Base-by-base conservation (phyloP, 2,888 invertebrate species). In the Pseudeuparius sepicola region DNA sequence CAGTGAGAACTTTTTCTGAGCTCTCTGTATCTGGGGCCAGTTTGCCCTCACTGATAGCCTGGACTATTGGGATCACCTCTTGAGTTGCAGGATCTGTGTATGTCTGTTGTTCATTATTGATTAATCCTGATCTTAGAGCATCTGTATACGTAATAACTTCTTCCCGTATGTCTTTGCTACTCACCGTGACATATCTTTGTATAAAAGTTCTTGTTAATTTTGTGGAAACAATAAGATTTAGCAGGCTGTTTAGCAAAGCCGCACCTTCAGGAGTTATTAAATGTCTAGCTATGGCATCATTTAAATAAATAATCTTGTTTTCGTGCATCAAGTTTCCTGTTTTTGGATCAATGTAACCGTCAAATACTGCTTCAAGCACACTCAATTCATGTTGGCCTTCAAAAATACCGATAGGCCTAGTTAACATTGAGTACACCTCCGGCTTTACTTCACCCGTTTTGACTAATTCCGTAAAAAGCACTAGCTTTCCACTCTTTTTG, bases 211-310 rank as follows among this genome's bases (percentile, higher is more conserved):
- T 87, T 16, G 88, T 82, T 4, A 87, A 86, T 57, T 87, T 84
- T 11, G 86, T 79, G 2, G 89, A 89, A 23, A 92, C 74, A 6
- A 87, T 85, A 33, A 94, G 85, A 56, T 87, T 87, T 34, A 92
- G 64, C 34, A 93, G 66, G 51, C 86, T 87, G 61, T 82, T 85
- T 40, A 87, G 68, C 54, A 87, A 69, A 37, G 87, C 78, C 28
- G 90, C 90, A 37, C 92, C 92, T 61, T 87, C 85, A 1, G 85
- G 78, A 7, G 87, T 82, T 18, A 93, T 83, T 50, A 88, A 70
- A 52, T 85, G 82, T 37, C 79, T 75, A 59, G 84, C 79, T 40
- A 93, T 82, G 16, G 92, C 92, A 55, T 82, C 80, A 52, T 89
- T 83, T 39, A 89, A 71, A 42, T 88, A 83, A 55, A 88, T 71